Evolutionary conservation across 2,113 vertebrate genomes (phyloP), one percentile per base, ranked within the genome.

Genomic region (Myiagra hebetior): DNA sequence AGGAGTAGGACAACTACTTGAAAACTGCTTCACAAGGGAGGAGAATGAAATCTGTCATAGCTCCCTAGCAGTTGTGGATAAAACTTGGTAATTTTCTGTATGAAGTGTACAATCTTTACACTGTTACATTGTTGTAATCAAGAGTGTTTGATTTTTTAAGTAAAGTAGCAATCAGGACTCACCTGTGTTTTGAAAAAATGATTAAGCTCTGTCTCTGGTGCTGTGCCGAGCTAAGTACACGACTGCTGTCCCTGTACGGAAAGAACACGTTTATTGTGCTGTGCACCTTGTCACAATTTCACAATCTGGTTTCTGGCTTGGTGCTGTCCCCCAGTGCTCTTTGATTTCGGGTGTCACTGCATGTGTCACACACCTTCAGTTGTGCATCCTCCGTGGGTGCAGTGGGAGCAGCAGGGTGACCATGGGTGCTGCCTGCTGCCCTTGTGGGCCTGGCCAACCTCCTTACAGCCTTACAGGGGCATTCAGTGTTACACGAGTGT

Each of bases 331-430:
- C 64, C 12, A 6, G 49, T 41, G 53, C 46, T 44, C 65, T 50
- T 79, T 46, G 37, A 30, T 22, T 87, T 62, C 0, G 2, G 6
- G 13, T 78, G 42, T 70, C 60, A 20, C 46, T 59, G 82, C 26
- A 7, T 5, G 1, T 12, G 27, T 74, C 46, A 30, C 8, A 11
- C 46, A 14, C 2, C 26, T 64, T 9, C 18, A 35, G 27, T 31
- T 87, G 59, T 74, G 26, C 31, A 10, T 57, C 6, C 7, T 6
- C 49, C 0, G 0, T 2, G 7, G 49, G 47, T 44, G 35, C 17
- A 20, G 19, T 35, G 83, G 35, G 59, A 64, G 2, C 3, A 35
- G 60, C 15, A 2, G 31, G 44, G 42, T 81, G 91, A 33, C 47
- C 21, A 0, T 12, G 31, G 27, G 14, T 67, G 62, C 80, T 80